These are phyloP conservation scores for Calephelis virginiensis DNA, from an alignment of 1,140 invertebrate genomes.

Conservation along the genomic window DNA sequence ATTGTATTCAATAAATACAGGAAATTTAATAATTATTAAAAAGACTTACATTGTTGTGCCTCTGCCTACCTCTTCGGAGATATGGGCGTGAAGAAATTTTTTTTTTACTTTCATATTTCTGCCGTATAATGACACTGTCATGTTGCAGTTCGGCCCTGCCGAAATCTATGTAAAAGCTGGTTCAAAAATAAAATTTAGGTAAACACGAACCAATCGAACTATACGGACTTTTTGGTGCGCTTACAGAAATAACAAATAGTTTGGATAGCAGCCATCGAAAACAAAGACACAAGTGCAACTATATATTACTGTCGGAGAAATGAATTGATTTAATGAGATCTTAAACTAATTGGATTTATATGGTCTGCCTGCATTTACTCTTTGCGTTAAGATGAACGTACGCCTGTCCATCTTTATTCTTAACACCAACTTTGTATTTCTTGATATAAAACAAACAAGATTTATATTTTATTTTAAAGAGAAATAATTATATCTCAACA, in stretches of 20 bases:
- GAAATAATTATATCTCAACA: too few relatives aligned
- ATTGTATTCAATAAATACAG: too few relatives aligned
- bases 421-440: constrained; percentile 40
- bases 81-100: too few relatives aligned
- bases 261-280: constrained; percentile 69
- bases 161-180: not conserved
- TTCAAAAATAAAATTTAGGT: constrained; percentile 39
- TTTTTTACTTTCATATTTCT: too few relatives aligned
- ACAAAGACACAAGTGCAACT: constrained; percentile 57
- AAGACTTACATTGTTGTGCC: too few relatives aligned
- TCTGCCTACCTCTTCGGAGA: too few relatives aligned
- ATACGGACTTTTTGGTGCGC: constrained; percentile 36
- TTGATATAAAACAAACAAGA: constrained; percentile 37
- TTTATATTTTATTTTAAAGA: too few relatives aligned
- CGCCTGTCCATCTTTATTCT: constrained; percentile 36
- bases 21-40: too few relatives aligned
- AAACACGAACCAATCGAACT: constrained; percentile 34
- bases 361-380: constrained; percentile 57
- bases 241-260: constrained; percentile 66
- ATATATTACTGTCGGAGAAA: constrained; percentile 65
- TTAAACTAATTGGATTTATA: constrained; percentile 72
- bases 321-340: constrained; percentile 73
- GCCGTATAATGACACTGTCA: too few relatives aligned
- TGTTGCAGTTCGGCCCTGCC: too few relatives aligned
- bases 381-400: constrained; percentile 49